Evolutionary conservation across 2,797 vertebrate genomes (phyloP).

Genomic region (Sebastes itinus): DNA sequence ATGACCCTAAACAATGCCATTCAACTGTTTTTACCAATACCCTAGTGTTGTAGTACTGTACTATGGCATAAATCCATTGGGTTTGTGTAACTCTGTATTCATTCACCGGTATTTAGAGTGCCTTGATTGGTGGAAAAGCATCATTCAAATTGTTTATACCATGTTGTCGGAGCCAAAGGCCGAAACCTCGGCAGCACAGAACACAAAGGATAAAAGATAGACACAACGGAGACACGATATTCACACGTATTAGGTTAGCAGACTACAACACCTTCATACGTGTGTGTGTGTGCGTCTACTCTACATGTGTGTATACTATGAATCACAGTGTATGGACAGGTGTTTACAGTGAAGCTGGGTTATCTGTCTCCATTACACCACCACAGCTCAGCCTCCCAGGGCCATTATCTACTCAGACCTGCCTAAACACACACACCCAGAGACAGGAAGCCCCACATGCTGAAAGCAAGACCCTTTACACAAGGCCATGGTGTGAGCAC

Average conservation of each 20-base stretch:
- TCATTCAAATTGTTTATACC: conserved; percentile 41
- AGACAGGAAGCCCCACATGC: conserved; percentile 66
- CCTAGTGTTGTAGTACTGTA: neutral
- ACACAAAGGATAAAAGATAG: conserved; percentile 53
- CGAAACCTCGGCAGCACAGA: conserved; percentile 17
- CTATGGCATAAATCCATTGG: neutral
- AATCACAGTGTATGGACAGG: conserved; percentile 85
- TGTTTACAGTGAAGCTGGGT: conserved; percentile 85
- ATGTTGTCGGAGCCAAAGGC: conserved; percentile 33
- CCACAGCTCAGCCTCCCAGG: conserved; percentile 69
- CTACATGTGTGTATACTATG: conserved; percentile 84
- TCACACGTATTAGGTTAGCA: conserved; percentile 71
- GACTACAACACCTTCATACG: conserved; percentile 78
- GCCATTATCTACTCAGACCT: conserved; percentile 85
- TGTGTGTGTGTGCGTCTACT: conserved; percentile 33
- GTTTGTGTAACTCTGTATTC: neutral
- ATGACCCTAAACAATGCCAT: neutral
- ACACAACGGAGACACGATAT: conserved; percentile 33
- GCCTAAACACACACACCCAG: conserved; percentile 76
- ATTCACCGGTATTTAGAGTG: conserved; percentile 9
- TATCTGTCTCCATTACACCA: conserved; percentile 86
- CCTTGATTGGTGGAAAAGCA: conserved; percentile 26
- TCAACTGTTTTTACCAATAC: neutral
- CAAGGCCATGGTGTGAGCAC: conserved; percentile 46
- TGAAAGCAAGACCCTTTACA: conserved; percentile 54